These are phyloP conservation scores for Centropus unirufus DNA, from an alignment of 2,113 vertebrate species.

Conservation along the genomic window DNA sequence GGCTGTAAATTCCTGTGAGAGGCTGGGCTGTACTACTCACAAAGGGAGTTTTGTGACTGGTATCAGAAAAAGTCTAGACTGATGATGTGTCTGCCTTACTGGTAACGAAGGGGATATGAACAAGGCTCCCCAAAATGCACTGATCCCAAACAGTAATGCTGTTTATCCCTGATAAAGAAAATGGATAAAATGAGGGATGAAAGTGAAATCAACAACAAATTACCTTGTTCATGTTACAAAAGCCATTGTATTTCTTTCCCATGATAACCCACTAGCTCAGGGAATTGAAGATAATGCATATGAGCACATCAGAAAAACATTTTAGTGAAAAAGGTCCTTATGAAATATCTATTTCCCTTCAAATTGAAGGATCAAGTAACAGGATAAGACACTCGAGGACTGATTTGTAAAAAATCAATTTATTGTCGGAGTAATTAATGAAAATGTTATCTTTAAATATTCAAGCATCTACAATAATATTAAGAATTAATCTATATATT, in stretches of 20 bases:
- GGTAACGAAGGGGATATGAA: neutral
- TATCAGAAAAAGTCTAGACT: neutral
- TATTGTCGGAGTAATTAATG: conserved; percentile 22
- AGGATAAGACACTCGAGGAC: conserved; percentile 21
- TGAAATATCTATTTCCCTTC: conserved; percentile 48
- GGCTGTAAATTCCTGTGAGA: neutral
- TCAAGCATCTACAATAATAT: neutral
- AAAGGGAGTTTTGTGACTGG: neutral
- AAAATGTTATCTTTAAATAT: conserved; percentile 25
- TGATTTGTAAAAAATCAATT: conserved; percentile 17
- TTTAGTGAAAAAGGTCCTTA: conserved; percentile 28
- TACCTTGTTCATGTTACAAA: neutral
- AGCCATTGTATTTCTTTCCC: neutral
- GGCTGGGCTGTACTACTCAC: neutral
- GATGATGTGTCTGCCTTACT: neutral
- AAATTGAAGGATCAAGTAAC: conserved; percentile 5
- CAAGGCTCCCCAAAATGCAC: neutral
- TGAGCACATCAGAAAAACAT: neutral
- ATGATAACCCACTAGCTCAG: neutral
- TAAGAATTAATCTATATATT: neutral
- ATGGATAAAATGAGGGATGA: neutral
- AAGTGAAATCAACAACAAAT: neutral
- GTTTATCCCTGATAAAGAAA: neutral
- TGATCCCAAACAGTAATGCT: neutral
- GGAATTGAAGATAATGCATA: neutral